These are phyloP conservation scores for Sphyrna mokarran DNA, from an alignment of 2,113 vertebrate species.

Conservation along the genomic window DNA sequence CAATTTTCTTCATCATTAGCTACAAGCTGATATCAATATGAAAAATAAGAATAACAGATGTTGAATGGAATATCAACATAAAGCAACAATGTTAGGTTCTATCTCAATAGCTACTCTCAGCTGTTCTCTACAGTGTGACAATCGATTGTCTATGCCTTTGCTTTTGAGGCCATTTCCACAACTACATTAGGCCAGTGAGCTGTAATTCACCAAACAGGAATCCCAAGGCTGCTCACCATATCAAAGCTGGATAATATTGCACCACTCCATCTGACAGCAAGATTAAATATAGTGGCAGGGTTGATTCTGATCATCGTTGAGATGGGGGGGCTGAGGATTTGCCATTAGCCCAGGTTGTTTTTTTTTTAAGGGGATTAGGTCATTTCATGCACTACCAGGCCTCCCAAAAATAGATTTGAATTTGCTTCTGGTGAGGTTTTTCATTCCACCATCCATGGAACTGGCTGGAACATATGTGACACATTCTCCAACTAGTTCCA, in stretches of 20 bases:
- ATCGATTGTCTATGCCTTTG: neutral
- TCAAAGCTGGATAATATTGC: neutral
- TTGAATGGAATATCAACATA: neutral
- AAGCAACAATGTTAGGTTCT: neutral
- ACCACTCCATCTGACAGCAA: neutral
- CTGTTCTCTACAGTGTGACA: neutral
- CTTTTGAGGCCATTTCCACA: neutral
- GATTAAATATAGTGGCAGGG: neutral
- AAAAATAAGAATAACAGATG: neutral
- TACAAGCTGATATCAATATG: neutral
- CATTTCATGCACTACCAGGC: neutral
- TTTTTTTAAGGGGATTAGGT: neutral
- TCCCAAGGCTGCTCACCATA: neutral
- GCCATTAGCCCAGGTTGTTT: neutral
- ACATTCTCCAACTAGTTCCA: neutral
- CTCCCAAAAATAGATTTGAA: neutral
- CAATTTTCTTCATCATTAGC: neutral
- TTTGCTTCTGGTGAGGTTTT: neutral
- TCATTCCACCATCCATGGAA: neutral
- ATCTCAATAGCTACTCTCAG: neutral
- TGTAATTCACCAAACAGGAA: neutral
- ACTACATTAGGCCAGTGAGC: neutral
- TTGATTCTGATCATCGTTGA: neutral
- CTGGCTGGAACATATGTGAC: neutral
- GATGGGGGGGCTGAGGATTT: no score